phyloP scores from a whole-genome alignment of 1,140 invertebrate species.

The Panagrolaimus sp. region DNA sequence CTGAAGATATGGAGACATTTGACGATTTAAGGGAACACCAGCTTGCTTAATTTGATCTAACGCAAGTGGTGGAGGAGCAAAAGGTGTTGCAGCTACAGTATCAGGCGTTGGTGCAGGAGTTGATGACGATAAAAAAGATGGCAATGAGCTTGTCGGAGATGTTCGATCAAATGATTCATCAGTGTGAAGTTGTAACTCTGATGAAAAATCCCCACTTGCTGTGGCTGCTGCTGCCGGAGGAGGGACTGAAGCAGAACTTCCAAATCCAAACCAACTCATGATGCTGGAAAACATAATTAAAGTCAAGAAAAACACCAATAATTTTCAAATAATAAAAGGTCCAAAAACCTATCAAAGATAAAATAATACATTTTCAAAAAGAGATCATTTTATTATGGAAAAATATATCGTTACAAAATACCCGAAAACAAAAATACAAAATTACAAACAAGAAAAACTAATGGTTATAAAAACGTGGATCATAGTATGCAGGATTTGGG shows the following conservation, averaged over 20 bases:
- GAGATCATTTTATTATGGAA: too few relatives aligned
- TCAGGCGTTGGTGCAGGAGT: neutral
- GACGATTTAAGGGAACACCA: conserved; percentile 39
- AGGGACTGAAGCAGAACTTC: neutral
- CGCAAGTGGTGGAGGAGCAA: conserved; percentile 28
- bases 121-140: neutral
- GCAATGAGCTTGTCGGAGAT: neutral
- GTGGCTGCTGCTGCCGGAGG: neutral
- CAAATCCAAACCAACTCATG: conserved; percentile 8
- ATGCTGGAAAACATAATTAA: neutral
- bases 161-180: neutral
- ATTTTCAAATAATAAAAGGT: neutral
- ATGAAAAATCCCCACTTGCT: neutral
- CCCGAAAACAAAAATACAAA: conserved; percentile 2
- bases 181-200: conserved; percentile 7
- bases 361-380: neutral
- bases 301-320: neutral
- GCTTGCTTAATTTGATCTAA: conserved; percentile 43
- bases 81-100: conserved; percentile 1
- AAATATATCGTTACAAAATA: too few relatives aligned
- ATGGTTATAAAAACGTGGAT: neutral
- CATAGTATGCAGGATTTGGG: too few relatives aligned
- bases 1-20: conserved; percentile 49
- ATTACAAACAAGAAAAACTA: neutral
- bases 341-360: neutral